Evolutionary conservation across 2,797 vertebrate species (phyloP).

Genomic region (Tamandua tetradactyla): DNA sequence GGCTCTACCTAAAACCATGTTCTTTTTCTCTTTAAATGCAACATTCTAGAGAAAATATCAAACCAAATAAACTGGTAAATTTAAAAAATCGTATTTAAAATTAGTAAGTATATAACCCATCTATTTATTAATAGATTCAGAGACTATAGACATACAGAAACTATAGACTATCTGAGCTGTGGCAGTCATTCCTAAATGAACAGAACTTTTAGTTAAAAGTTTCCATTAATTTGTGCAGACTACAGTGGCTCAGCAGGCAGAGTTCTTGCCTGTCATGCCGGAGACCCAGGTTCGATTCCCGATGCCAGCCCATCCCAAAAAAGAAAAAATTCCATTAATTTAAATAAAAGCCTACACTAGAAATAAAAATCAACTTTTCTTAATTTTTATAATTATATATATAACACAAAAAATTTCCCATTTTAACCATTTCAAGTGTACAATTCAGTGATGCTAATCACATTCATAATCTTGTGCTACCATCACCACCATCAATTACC

Average conservation of each 20-base stretch:
- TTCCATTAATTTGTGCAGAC: background rate
- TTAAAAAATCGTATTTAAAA: constrained; percentile 24
- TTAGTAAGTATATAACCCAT: background rate
- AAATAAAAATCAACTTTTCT: constrained; percentile 25
- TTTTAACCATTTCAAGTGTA: no score
- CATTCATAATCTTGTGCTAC: no score
- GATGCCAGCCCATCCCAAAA: no score
- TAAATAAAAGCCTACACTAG: constrained; percentile 6
- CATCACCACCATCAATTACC: no score
- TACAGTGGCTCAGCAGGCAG: no score
- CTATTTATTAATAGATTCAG: no score
- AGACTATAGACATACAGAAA: no score
- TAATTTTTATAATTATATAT: background rate
- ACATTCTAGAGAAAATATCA: background rate
- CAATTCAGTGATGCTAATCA: no score
- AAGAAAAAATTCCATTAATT: background rate
- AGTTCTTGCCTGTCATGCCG: no score
- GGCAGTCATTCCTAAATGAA: background rate
- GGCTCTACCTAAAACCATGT: constrained; percentile 19
- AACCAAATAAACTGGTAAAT: background rate
- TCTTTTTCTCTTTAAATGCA: constrained; percentile 17
- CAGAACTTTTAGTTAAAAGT: background rate
- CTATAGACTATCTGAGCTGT: no score
- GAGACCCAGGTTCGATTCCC: no score
- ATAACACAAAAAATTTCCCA: no score